These are phyloP conservation scores for Leptothorax acervorum DNA, from an alignment of 2,888 invertebrate genomes.

Conservation along the genomic window DNA sequence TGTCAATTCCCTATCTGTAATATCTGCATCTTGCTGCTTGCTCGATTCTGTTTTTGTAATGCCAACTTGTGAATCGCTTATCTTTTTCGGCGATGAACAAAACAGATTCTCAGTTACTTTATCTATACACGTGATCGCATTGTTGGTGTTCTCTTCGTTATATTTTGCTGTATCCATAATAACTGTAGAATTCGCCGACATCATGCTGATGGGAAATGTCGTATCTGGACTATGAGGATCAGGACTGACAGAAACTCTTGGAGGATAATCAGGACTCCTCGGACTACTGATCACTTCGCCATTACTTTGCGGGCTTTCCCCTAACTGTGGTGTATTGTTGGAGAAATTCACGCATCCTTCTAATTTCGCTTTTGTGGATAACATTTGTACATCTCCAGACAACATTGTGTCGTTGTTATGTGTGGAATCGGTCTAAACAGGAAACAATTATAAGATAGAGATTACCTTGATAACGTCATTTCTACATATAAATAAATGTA, in stretches of 20 bases:
- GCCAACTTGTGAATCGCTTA: conserved; percentile 50
- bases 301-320: conserved; percentile 81
- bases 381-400: conserved; percentile 58
- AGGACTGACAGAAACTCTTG: conserved; percentile 77
- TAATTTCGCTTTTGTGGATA: conserved; percentile 69
- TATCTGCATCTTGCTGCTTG: conserved; percentile 46
- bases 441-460: conserved; percentile 26
- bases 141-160: conserved; percentile 54
- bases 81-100: conserved; percentile 44
- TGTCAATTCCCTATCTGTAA: conserved; percentile 49
- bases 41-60: conserved; percentile 48
- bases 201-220: conserved; percentile 69
- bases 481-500: background rate
- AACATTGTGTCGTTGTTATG: conserved; percentile 68
- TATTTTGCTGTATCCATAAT: conserved; percentile 75
- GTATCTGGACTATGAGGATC: conserved; percentile 78
- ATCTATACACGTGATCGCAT: conserved; percentile 37
- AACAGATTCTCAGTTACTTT: conserved; percentile 58
- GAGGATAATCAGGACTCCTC: conserved; percentile 83
- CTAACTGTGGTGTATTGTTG: conserved; percentile 80
- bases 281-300: conserved; percentile 81
- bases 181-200: conserved; percentile 61
- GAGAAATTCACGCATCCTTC: conserved; percentile 80
- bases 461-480: conserved; percentile 2
- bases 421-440: conserved; percentile 71